Conservation (phyloP, 2,888 invertebrate species). For the Drosophila multiciliata region DNA sequence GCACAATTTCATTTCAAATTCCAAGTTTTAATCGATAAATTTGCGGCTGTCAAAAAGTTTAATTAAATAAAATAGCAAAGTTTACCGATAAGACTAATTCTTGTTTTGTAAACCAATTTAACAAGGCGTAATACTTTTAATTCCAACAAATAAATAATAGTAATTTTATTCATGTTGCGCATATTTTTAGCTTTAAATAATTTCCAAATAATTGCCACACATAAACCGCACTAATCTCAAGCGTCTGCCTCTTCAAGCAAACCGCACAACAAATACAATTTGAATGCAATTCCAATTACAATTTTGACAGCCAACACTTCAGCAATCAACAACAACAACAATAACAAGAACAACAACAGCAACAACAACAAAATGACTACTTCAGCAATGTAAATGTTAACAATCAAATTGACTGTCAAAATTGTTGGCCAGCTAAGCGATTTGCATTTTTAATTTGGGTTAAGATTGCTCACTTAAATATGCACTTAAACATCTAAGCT, state of each 20-base stretch:
- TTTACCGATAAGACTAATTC: background rate
- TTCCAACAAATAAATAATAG: background rate
- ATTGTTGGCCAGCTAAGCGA: conserved; percentile 51
- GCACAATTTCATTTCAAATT: background rate
- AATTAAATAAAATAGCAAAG: background rate
- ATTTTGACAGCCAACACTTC: conserved; percentile 26
- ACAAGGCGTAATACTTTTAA: background rate
- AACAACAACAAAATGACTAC: conserved; percentile 4
- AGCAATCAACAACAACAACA: conserved; percentile 16
- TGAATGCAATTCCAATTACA: conserved; percentile 64
- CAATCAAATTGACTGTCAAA: conserved; percentile 64
- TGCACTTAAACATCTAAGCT: background rate
- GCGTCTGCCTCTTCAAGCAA: conserved; percentile 24
- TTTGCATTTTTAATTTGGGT: conserved; percentile 66
- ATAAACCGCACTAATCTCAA: conserved; percentile 10
- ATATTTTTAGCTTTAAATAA: background rate
- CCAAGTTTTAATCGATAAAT: background rate
- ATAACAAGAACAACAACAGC: conserved; percentile 6
- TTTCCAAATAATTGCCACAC: background rate
- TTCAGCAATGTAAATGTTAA: conserved; percentile 30
- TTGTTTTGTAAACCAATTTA: background rate
- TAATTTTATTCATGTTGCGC: background rate
- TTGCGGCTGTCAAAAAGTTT: rapidly evolving
- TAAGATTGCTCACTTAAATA: conserved; percentile 34
- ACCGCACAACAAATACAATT: conserved; percentile 46